These are phyloP conservation scores for Arremon brunneinucha DNA, from an alignment of 2,797 vertebrate genomes.

Conservation along the genomic window DNA sequence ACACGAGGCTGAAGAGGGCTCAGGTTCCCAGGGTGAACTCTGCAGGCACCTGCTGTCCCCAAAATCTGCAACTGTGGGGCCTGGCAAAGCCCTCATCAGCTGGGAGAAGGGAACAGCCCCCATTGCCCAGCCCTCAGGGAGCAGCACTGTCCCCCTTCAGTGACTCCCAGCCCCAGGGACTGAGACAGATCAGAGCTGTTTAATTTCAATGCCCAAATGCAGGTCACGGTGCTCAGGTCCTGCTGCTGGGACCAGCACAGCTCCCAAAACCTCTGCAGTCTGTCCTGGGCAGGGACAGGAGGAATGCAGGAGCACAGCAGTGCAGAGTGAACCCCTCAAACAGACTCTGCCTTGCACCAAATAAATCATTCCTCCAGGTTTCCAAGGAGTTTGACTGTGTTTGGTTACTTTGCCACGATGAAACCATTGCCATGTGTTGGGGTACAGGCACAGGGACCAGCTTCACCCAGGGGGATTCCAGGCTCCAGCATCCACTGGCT, in stretches of 20 bases:
- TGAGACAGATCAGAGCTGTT: neutral
- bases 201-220: neutral
- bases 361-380: slow-evolving; percentile 26
- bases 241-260: neutral
- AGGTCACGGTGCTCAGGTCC: neutral
- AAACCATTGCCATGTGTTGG: accelerated
- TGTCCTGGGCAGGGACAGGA: neutral
- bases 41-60: accelerated
- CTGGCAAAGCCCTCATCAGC: neutral
- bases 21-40: neutral
- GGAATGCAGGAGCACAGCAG: neutral
- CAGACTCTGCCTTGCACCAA: neutral
- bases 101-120: neutral
- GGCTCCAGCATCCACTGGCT: neutral
- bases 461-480: neutral
- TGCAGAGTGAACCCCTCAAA: neutral
- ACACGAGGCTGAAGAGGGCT: neutral
- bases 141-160: neutral
- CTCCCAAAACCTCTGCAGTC: neutral
- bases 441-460: accelerated
- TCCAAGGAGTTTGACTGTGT: neutral
- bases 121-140: neutral
- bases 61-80: neutral
- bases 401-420: neutral
- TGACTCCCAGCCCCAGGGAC: accelerated